These are phyloP conservation scores for Bucorvus abyssinicus DNA, from an alignment of 2,797 vertebrate species.

Conservation along the genomic window DNA sequence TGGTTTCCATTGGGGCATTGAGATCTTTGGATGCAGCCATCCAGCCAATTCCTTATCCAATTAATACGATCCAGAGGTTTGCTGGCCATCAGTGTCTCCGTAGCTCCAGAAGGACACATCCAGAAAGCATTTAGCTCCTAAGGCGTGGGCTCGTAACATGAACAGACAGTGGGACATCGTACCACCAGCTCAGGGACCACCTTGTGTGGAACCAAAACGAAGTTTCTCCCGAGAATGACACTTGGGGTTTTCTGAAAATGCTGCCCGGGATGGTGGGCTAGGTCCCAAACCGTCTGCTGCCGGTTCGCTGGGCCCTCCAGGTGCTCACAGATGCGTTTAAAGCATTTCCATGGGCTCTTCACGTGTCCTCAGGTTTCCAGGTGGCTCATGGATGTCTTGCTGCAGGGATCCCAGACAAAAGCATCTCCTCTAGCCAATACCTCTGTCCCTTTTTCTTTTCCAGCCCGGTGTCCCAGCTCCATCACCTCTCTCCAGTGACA, in stretches of 20 bases:
- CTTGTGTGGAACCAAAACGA: neutral
- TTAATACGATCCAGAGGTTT: neutral
- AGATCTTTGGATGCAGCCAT: neutral
- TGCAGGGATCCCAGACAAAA: neutral
- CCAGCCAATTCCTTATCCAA: neutral
- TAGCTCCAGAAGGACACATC: neutral
- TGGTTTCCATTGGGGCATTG: neutral
- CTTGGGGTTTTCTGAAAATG: neutral
- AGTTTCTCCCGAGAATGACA: neutral
- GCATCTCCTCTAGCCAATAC: neutral
- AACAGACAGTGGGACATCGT: too few relatives aligned
- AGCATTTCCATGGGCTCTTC: rapidly evolving
- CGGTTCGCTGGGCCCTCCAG: neutral
- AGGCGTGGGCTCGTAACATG: too few relatives aligned
- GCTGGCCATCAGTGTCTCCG: neutral
- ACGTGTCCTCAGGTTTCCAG: rapidly evolving
- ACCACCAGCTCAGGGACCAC: too few relatives aligned
- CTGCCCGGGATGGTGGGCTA: neutral
- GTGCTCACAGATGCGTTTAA: neutral
- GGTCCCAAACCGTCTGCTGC: neutral
- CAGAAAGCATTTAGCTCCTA: neutral
- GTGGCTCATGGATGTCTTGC: neutral
- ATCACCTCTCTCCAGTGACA: neutral
- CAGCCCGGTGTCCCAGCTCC: neutral
- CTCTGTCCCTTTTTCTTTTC: neutral